These are phyloP conservation scores for Colostygia pectinataria DNA, from an alignment of 2,888 invertebrate genomes.

Conservation along the genomic window DNA sequence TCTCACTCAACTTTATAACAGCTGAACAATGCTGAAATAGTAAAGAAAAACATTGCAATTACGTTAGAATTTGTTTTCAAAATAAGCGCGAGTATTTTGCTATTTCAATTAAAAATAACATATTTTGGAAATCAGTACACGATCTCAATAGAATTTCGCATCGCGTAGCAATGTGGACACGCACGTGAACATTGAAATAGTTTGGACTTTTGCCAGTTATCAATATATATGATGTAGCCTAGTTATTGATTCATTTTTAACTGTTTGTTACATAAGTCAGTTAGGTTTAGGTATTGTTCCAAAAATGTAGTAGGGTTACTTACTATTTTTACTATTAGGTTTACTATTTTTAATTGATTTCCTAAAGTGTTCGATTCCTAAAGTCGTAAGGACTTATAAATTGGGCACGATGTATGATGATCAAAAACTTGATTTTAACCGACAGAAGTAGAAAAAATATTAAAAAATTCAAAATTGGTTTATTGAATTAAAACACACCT, in stretches of 20 bases:
- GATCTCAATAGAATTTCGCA: constrained; percentile 25
- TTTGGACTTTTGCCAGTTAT: constrained; percentile 32
- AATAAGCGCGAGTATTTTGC: neutral
- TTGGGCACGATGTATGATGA: too few relatives aligned
- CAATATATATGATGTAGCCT: neutral
- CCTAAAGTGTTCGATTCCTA: too few relatives aligned
- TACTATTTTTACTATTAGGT: too few relatives aligned
- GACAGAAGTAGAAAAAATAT: too few relatives aligned
- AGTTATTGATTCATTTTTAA: neutral
- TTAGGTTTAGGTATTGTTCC: too few relatives aligned
- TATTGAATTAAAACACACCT: too few relatives aligned
- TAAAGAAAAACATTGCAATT: neutral
- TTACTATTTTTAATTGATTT: too few relatives aligned
- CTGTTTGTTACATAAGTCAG: neutral
- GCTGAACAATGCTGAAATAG: neutral
- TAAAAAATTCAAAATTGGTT: too few relatives aligned
- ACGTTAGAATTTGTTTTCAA: neutral
- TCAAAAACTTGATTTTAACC: too few relatives aligned
- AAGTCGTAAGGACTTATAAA: too few relatives aligned
- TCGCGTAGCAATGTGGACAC: constrained; percentile 23
- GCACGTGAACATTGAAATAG: constrained; percentile 29
- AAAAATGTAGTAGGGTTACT: too few relatives aligned
- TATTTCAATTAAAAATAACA: constrained; percentile 15
- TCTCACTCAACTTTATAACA: neutral
- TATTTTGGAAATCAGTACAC: constrained; percentile 22